Evolutionary conservation across 1,140 invertebrate genomes (phyloP).

Genomic region (Episyrphus balteatus): DNA sequence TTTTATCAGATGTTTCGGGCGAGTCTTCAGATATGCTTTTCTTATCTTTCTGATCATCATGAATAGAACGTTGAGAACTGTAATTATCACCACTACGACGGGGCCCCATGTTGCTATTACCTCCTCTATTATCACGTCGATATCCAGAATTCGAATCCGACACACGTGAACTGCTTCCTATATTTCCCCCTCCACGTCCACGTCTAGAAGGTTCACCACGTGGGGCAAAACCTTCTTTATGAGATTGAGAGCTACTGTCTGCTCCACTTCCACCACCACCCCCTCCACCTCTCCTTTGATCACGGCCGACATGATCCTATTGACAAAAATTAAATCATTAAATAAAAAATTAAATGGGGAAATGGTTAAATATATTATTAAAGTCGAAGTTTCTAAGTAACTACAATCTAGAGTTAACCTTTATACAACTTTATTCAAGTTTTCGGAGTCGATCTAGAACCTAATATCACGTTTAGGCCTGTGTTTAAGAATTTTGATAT

Average conservation of each 20-base stretch:
- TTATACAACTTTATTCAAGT: too few species aligned
- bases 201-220: slow-evolving; percentile 71
- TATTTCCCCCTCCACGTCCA: slow-evolving; percentile 51
- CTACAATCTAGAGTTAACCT: too few species aligned
- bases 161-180: slow-evolving; percentile 8
- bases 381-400: too few species aligned
- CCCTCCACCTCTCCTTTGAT: not conserved
- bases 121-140: slow-evolving; percentile 37
- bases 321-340: too few species aligned
- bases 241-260: slow-evolving; percentile 9
- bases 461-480: too few species aligned
- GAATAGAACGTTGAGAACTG: slow-evolving; percentile 4
- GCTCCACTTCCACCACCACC: slow-evolving; percentile 8
- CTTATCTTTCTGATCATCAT: slow-evolving; percentile 33
- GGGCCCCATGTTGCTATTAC: not conserved
- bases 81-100: not conserved
- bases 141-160: slow-evolving; percentile 37
- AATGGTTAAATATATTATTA: too few species aligned
- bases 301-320: too few species aligned
- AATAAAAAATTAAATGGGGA: too few species aligned
- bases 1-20: slow-evolving; percentile 44
- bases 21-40: slow-evolving; percentile 35
- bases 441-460: too few species aligned
- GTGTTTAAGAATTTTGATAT: too few species aligned
- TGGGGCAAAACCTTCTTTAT: slow-evolving; percentile 51